Evolutionary conservation across 2,797 vertebrate species (phyloP).

Genomic region (Melanotaenia pygmaea): DNA sequence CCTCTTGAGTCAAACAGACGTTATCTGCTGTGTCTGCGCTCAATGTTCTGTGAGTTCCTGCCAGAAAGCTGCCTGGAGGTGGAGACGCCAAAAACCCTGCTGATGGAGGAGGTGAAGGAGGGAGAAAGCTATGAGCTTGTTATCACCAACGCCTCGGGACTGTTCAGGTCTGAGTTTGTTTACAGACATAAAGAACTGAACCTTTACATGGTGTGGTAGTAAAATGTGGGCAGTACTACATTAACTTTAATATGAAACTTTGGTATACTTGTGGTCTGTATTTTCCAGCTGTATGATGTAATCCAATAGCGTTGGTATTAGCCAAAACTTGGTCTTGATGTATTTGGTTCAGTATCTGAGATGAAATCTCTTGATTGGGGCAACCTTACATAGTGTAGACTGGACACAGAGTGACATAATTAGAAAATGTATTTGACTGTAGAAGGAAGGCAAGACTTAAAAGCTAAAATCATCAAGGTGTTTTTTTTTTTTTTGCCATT

Average conservation of each 20-base stretch:
- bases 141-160: constrained; percentile 84
- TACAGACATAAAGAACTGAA: not conserved
- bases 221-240: not conserved
- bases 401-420: not conserved
- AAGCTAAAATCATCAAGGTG: not conserved
- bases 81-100: constrained; percentile 69
- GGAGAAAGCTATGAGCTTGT: constrained; percentile 86
- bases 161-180: constrained; percentile 82
- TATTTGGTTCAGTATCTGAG: not conserved
- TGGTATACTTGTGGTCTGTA: not conserved
- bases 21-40: constrained; percentile 89
- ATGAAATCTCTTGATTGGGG: too few relatives aligned
- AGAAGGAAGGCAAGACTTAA: not conserved
- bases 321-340: not conserved
- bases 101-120: constrained; percentile 87
- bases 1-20: constrained; percentile 75
- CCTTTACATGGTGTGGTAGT: not conserved
- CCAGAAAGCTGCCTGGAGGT: constrained; percentile 76
- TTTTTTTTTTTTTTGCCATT: not conserved
- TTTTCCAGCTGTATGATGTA: not conserved
- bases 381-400: too few relatives aligned
- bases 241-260: not conserved
- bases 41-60: constrained; percentile 92
- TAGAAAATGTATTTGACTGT: not conserved
- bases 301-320: not conserved